A percentile compares a stretch with the other conserved stretches of the same genome.
Evolutionary conservation across 2,888 invertebrate species (phyloP).

Genomic region (Drymonia ruficornis): DNA sequence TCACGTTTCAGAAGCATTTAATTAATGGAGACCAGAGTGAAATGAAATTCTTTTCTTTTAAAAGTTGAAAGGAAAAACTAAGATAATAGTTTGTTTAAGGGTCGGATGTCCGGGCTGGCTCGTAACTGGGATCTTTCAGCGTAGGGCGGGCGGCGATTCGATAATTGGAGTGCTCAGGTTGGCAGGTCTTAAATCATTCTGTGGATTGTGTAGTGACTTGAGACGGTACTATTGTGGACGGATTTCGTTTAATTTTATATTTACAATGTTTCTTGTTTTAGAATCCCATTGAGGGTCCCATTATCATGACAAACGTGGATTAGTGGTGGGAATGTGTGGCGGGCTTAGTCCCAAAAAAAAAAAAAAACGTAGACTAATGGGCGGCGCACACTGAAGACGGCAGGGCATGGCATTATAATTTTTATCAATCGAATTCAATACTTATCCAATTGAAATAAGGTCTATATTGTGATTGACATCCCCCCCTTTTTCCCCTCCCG

Average conservation of each 20-base stretch:
- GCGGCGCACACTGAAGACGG: no score
- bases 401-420: no score
- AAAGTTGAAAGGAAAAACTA: constrained; percentile 40
- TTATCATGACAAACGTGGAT: no score
- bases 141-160: constrained; percentile 26
- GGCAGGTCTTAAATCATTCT: constrained; percentile 35
- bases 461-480: no score
- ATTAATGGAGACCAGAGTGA: constrained; percentile 53
- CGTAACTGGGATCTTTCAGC: constrained; percentile 21
- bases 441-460: no score
- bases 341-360: no score
- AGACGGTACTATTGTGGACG: constrained; percentile 7
- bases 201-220: constrained; percentile 13
- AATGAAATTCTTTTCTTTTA: constrained; percentile 57
- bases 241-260: neutral
- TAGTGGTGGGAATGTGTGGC: no score
- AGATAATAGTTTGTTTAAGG: constrained; percentile 54
- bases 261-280: no score
- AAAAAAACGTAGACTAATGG: no score
- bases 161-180: constrained; percentile 53
- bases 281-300: no score
- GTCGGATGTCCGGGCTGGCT: constrained; percentile 31
- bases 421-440: no score
- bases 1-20: constrained; percentile 58
- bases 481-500: no score